phyloP scores from a whole-genome alignment of 2,113 vertebrate genomes.

The Melospiza georgiana region DNA sequence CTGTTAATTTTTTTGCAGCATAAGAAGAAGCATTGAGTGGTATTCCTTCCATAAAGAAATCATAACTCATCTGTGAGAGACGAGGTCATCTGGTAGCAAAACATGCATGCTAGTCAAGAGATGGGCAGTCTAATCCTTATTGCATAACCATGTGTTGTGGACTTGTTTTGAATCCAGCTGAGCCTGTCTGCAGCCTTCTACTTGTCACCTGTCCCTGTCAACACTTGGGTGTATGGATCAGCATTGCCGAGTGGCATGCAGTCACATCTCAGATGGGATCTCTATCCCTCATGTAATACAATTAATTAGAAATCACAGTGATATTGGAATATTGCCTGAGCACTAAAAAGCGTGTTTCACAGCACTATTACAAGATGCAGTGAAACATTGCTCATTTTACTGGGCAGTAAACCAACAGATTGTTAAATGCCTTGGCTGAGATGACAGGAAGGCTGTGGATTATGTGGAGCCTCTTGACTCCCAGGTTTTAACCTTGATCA shows the following conservation, averaged over 20 bases:
- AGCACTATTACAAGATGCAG: background rate
- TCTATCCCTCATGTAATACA: background rate
- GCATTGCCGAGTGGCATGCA: background rate
- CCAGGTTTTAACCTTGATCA: background rate
- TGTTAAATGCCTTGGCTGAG: background rate
- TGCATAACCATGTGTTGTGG: background rate
- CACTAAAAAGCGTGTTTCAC: background rate
- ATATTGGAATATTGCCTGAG: background rate
- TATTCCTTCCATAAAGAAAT: background rate
- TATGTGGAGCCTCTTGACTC: background rate
- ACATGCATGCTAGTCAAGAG: background rate
- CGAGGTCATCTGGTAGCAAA: background rate
- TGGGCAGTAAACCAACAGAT: background rate
- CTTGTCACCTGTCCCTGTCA: background rate
- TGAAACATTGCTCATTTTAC: background rate
- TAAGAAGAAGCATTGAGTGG: background rate
- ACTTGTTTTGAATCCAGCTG: background rate
- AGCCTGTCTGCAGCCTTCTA: background rate
- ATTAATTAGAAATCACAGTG: background rate
- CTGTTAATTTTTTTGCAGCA: background rate
- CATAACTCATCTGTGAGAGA: background rate
- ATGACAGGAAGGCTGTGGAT: background rate
- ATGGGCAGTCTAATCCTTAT: background rate
- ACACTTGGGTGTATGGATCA: background rate
- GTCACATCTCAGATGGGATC: background rate